phyloP scores from a whole-genome alignment of 1,140 invertebrate genomes.

The Nomia melanderi region DNA sequence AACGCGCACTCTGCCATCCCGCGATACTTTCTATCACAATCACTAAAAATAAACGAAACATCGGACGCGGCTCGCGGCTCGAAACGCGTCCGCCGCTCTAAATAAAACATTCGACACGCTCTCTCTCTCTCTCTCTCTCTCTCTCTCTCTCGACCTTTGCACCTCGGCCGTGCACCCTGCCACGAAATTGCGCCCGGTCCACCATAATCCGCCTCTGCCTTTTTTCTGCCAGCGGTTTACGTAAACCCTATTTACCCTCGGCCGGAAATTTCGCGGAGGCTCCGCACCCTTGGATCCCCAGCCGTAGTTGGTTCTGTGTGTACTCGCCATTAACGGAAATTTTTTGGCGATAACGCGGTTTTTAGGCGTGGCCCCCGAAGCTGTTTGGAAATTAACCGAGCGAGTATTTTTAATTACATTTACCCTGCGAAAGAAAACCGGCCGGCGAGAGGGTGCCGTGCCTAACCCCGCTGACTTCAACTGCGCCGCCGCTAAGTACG shows the following conservation, averaged over 20 bases:
- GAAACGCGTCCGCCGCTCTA: not conserved
- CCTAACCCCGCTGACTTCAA: not conserved
- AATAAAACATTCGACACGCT: conserved; percentile 10
- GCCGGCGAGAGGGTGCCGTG: not conserved
- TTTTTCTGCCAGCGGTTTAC: not conserved
- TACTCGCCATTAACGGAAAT: conserved; percentile 27
- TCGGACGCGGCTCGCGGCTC: not conserved
- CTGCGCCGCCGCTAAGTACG: not conserved
- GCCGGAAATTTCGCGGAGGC: not conserved
- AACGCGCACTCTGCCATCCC: conserved; percentile 26
- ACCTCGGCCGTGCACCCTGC: not conserved
- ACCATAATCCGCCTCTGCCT: not conserved
- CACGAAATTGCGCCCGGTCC: no score
- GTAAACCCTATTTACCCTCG: not conserved
- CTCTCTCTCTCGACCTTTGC: conserved; percentile 1
- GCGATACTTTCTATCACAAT: conserved; percentile 19
- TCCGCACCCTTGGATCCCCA: no score
- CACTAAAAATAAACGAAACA: conserved; percentile 43
- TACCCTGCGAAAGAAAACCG: conserved; percentile 13
- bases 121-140: no score
- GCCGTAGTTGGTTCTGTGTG: no score
- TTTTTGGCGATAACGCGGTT: conserved; percentile 32
- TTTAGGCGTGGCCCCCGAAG: not conserved
- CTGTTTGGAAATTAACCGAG: conserved; percentile 51
- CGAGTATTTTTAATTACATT: conserved; percentile 58